phyloP scores from a whole-genome alignment of 2,113 vertebrate genomes.

The Dryoscopus gambensis region DNA sequence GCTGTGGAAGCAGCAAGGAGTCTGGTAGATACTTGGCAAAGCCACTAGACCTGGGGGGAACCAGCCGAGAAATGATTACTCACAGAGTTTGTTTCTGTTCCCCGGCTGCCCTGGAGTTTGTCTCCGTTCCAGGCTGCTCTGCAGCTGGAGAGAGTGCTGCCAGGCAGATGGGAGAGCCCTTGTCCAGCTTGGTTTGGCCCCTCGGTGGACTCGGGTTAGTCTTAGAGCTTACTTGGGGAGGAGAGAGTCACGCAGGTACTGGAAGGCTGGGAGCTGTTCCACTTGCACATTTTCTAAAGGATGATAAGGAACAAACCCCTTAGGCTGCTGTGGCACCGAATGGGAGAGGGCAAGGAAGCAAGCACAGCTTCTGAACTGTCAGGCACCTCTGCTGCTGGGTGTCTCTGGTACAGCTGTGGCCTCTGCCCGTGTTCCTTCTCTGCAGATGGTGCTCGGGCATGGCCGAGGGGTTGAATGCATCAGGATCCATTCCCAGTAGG shows the following conservation, averaged over 20 bases:
- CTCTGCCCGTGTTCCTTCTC: background rate
- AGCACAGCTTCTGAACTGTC: background rate
- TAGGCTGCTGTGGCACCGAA: background rate
- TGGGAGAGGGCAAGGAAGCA: background rate
- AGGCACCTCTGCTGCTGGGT: background rate
- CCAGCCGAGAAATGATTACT: background rate
- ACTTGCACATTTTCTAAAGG: background rate
- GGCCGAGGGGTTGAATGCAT: background rate
- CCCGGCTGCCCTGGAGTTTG: background rate
- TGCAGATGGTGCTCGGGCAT: background rate
- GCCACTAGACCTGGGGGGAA: background rate
- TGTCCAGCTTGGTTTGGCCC: background rate
- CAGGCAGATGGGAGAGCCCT: background rate
- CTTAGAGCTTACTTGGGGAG: background rate
- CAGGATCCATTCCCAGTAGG: background rate
- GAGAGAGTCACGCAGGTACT: background rate
- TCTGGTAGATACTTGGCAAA: slow-evolving; percentile 3
- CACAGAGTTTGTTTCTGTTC: slow-evolving; percentile 11
- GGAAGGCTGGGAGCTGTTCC: background rate
- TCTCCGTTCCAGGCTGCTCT: slow-evolving; percentile 6
- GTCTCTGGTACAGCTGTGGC: background rate
- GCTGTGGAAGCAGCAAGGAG: background rate
- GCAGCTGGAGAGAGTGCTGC: background rate
- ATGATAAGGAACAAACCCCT: background rate
- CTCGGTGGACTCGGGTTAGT: background rate